These are phyloP conservation scores for Symphodus melops DNA, from an alignment of 2,113 vertebrate species.

Conservation along the genomic window DNA sequence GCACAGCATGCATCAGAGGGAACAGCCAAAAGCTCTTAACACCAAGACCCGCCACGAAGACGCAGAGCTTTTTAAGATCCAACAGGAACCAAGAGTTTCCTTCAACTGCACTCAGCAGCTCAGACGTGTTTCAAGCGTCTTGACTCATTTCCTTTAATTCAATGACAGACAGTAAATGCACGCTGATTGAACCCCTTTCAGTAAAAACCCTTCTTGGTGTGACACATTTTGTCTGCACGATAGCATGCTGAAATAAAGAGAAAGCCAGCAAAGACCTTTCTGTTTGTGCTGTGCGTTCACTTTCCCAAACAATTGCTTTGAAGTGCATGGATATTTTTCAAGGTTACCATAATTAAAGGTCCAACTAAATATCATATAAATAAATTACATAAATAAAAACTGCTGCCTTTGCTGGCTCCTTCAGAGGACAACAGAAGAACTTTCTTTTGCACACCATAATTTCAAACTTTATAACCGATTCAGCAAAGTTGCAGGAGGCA, in stretches of 20 bases:
- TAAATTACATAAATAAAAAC: conserved; percentile 33
- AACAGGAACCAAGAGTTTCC: conserved; percentile 25
- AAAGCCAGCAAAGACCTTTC: neutral
- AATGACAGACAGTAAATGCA: neutral
- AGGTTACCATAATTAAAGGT: conserved; percentile 44
- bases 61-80: conserved; percentile 27
- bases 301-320: conserved; percentile 50
- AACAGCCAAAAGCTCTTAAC: conserved; percentile 56
- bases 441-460: neutral
- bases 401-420: conserved; percentile 23
- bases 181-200: conserved; percentile 1
- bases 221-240: neutral
- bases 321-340: conserved; percentile 37
- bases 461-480: conserved; percentile 47
- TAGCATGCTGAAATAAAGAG: neutral
- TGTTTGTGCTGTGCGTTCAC: conserved; percentile 15
- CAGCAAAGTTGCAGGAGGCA: conserved; percentile 21
- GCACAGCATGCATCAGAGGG: conserved; percentile 25
- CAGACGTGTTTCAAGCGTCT: conserved; percentile 1
- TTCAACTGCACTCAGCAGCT: conserved; percentile 19
- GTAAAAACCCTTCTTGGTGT: neutral
- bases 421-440: conserved; percentile 24
- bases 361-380: conserved; percentile 41
- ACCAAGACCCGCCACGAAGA: conserved; percentile 11
- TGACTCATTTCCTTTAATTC: neutral